phyloP scores from a whole-genome alignment of 64 coral and sea anemone species.

The Orbicella faveolata region DNA sequence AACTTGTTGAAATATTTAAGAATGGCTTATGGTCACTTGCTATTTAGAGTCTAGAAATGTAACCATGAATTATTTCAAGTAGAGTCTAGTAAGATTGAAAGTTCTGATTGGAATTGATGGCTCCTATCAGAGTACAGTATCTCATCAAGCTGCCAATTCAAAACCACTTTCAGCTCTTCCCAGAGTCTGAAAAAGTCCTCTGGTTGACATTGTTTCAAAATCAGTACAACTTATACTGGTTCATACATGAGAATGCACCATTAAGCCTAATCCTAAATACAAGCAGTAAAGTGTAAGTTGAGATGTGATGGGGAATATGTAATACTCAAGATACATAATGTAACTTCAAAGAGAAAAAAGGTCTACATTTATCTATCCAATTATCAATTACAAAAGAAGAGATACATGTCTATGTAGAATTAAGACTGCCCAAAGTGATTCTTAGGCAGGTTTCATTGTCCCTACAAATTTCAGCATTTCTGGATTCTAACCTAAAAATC shows the following conservation, averaged over 20 bases:
- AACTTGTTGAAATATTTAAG: not conserved
- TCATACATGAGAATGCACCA: slow-evolving; percentile 14
- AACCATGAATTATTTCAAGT: too few relatives aligned
- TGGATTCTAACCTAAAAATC: not conserved
- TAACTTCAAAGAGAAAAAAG: not conserved
- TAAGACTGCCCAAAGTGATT: not conserved
- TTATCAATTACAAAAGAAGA: not conserved
- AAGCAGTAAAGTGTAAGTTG: not conserved
- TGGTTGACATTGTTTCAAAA: too few relatives aligned
- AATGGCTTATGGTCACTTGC: not conserved
- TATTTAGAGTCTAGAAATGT: not conserved
- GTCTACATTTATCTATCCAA: not conserved
- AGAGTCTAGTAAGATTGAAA: too few relatives aligned
- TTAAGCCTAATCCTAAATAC: not conserved
- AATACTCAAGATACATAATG: not conserved
- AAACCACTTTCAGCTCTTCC: too few relatives aligned
- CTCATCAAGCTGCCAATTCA: too few relatives aligned
- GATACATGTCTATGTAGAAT: not conserved
- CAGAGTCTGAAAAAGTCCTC: too few relatives aligned
- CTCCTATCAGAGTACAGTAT: too few relatives aligned
- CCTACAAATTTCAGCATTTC: not conserved
- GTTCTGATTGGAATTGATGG: too few relatives aligned
- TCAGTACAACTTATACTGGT: not conserved
- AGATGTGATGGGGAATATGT: not conserved
- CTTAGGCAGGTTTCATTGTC: too few relatives aligned